Evolutionary conservation across 2,797 vertebrate species (phyloP).

Genomic region (Pangasius djambal): DNA sequence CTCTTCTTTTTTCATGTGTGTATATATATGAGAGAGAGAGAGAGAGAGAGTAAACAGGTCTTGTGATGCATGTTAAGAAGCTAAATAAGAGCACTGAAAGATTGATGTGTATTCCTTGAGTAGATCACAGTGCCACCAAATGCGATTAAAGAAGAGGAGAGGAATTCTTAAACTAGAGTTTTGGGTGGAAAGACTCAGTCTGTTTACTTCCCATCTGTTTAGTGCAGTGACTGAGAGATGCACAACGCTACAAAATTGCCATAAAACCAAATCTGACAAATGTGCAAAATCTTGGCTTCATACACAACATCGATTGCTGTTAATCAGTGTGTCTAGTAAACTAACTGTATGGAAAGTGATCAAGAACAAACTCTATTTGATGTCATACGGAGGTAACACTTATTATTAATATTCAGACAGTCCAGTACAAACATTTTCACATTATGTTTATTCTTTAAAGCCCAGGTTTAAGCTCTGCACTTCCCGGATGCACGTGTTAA

Average conservation of each 20-base stretch:
- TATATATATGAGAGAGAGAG: not conserved
- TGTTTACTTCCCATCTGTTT: not conserved
- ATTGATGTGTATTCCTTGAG: conserved; percentile 7
- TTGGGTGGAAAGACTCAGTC: not conserved
- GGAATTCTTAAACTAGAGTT: not conserved
- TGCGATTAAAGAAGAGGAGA: not conserved
- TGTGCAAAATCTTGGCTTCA: not conserved
- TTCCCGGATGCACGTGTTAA: too few species aligned
- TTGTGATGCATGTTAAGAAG: conserved; percentile 43
- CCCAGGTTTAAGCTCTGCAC: too few species aligned
- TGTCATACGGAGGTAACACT: too few species aligned
- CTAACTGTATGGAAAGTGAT: not conserved
- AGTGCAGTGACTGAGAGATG: not conserved
- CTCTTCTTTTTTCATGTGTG: not conserved
- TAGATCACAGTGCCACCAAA: not conserved
- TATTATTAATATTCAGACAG: too few species aligned
- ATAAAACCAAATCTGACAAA: not conserved
- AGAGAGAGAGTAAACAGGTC: conserved; percentile 7
- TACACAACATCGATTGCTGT: not conserved
- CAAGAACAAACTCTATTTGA: not conserved
- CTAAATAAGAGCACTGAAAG: conserved; percentile 9
- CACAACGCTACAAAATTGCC: not conserved
- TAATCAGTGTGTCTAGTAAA: not conserved
- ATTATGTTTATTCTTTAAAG: not conserved
- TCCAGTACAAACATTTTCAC: too few species aligned